Percentiles rank a stretch among this genome's conserved stretches.
These are phyloP conservation scores for Axinella damicornis DNA, from an alignment of 37 sponge, comb jelly and placozoan species.

Conservation along the genomic window DNA sequence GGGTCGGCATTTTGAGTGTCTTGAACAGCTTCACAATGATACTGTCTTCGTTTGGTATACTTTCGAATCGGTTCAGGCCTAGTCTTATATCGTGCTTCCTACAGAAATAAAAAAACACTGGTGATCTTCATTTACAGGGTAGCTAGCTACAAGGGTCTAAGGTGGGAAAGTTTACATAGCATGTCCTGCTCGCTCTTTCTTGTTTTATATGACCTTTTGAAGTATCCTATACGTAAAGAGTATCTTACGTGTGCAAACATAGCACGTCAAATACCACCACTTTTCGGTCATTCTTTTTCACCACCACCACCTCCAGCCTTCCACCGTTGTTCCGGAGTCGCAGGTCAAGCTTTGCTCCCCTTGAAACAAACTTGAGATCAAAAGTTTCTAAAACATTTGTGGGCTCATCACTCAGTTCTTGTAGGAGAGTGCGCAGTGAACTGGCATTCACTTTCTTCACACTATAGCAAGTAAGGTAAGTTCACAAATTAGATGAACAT, in stretches of 20 bases:
- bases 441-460: neutral
- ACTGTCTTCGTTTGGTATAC: too few species aligned
- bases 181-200: too few species aligned
- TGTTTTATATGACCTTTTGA: too few species aligned
- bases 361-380: neutral
- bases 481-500: neutral
- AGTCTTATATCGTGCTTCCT: neutral
- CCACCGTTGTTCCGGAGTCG: neutral
- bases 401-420: neutral
- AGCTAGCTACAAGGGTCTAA: too few species aligned
- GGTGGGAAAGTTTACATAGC: too few species aligned
- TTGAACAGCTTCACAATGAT: too few species aligned
- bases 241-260: neutral
- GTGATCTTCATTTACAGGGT: too few species aligned
- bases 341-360: neutral
- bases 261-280: conserved; percentile 10
- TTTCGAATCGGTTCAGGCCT: too few species aligned
- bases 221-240: too few species aligned
- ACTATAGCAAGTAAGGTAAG: neutral
- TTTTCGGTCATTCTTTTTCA: neutral
- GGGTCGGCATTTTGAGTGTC: too few species aligned
- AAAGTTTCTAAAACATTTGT: neutral
- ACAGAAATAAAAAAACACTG: neutral
- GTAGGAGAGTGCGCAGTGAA: neutral
- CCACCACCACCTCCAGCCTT: neutral